Percentiles rank a stretch among this genome's conserved stretches.
Conservation (phyloP, 1,140 invertebrate species). For the Tribolium madens region DNA sequence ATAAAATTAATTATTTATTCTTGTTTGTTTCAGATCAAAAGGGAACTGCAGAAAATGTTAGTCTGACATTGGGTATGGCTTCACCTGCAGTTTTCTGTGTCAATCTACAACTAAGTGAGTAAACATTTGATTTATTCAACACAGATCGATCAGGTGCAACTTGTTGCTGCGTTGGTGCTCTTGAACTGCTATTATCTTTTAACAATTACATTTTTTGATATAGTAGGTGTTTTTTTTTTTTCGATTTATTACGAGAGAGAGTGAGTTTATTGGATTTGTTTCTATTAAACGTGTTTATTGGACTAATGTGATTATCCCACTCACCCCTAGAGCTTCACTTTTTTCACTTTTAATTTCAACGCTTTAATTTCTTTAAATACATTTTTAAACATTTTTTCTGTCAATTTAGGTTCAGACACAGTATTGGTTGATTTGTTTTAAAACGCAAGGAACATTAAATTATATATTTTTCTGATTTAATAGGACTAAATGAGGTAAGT, state of each 20-base stretch:
- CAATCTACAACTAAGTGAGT: constrained; percentile 54
- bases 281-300: constrained; percentile 9
- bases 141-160: constrained; percentile 39
- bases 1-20: constrained; percentile 30
- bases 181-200: background rate
- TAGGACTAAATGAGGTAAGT: too few relatives aligned
- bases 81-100: constrained; percentile 55
- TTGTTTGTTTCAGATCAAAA: constrained; percentile 25
- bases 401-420: too few relatives aligned
- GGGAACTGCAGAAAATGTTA: constrained; percentile 14
- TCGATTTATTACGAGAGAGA: background rate
- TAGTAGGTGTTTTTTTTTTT: background rate
- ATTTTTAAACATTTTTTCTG: too few relatives aligned
- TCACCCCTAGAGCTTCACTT: constrained; percentile 27
- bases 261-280: constrained; percentile 13
- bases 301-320: constrained; percentile 22
- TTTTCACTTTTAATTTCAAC: background rate
- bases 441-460: too few relatives aligned
- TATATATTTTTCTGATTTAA: too few relatives aligned
- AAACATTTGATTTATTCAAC: constrained; percentile 27
- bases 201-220: background rate
- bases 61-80: constrained; percentile 49
- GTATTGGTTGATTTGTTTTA: too few relatives aligned
- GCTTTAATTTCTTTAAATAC: background rate
- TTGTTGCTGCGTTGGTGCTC: constrained; percentile 9